These are phyloP conservation scores for Ischnura elegans DNA, from an alignment of 2,888 invertebrate species.

Conservation along the genomic window DNA sequence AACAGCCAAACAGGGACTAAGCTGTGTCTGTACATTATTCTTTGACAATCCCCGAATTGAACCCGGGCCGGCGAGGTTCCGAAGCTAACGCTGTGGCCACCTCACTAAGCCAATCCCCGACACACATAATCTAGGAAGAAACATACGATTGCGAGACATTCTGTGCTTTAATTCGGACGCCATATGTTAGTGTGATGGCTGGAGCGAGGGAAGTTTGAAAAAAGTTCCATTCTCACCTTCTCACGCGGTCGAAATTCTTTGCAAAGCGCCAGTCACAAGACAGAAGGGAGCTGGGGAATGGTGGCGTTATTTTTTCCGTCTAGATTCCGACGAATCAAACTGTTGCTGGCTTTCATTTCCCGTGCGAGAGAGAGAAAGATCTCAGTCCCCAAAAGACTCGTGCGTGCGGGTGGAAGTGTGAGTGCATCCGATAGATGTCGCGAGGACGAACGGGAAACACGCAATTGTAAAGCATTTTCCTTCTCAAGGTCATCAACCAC, in stretches of 20 bases:
- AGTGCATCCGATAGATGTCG: not conserved
- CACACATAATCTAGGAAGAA: no score
- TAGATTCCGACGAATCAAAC: not conserved
- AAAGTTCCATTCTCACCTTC: no score
- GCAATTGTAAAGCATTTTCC: not conserved
- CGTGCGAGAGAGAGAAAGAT: not conserved
- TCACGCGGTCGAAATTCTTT: not conserved
- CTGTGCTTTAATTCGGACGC: not conserved
- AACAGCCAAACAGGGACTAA: no score
- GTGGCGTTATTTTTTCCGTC: not conserved
- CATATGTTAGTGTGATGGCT: not conserved
- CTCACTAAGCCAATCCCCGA: no score
- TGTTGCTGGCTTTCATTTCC: constrained; percentile 3
- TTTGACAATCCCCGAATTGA: no score
- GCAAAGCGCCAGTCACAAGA: no score
- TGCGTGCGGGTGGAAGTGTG: not conserved
- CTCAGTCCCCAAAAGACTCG: not conserved
- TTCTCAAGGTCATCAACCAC: constrained; percentile 31
- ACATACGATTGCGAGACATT: no score
- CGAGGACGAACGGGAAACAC: not conserved
- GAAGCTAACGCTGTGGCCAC: no score
- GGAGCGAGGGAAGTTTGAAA: not conserved
- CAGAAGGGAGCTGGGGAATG: no score
- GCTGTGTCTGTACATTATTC: no score
- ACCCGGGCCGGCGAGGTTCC: no score